phyloP scores from a whole-genome alignment of 2,113 vertebrate species.

The Sprattus sprattus region DNA sequence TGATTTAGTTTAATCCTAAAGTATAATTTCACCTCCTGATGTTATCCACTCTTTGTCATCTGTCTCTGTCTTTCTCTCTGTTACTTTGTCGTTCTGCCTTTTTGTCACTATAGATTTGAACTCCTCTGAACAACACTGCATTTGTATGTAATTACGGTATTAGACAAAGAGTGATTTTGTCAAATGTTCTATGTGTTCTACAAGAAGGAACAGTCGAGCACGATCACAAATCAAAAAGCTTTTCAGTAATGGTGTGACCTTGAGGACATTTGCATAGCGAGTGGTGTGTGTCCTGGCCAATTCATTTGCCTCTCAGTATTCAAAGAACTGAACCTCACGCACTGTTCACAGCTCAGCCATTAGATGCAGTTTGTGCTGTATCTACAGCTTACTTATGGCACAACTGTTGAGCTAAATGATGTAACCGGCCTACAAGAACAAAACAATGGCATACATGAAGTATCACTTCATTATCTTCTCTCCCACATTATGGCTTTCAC shows the following conservation, averaged over 20 bases:
- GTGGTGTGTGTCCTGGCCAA: constrained; percentile 49
- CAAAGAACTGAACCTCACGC: constrained; percentile 54
- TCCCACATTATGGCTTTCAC: not conserved
- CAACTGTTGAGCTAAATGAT: not conserved
- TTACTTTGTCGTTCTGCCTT: not conserved
- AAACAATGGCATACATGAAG: not conserved
- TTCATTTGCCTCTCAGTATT: constrained; percentile 60
- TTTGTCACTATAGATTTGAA: not conserved
- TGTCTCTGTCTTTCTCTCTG: too few relatives aligned
- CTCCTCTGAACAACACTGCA: not conserved
- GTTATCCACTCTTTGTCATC: too few relatives aligned
- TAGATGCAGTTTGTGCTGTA: not conserved
- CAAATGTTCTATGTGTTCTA: not conserved
- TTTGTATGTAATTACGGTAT: not conserved
- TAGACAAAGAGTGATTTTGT: not conserved
- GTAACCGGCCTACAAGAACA: not conserved
- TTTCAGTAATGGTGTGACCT: constrained; percentile 2
- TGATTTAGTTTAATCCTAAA: too few relatives aligned
- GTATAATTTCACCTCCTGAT: too few relatives aligned
- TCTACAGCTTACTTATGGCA: too few relatives aligned
- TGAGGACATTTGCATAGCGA: constrained; percentile 70
- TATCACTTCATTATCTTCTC: not conserved
- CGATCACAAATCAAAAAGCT: not conserved
- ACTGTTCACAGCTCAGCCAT: not conserved
- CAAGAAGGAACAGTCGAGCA: not conserved